Evolutionary conservation across 2,113 vertebrate genomes (phyloP).

Genomic region (Chionis minor): DNA sequence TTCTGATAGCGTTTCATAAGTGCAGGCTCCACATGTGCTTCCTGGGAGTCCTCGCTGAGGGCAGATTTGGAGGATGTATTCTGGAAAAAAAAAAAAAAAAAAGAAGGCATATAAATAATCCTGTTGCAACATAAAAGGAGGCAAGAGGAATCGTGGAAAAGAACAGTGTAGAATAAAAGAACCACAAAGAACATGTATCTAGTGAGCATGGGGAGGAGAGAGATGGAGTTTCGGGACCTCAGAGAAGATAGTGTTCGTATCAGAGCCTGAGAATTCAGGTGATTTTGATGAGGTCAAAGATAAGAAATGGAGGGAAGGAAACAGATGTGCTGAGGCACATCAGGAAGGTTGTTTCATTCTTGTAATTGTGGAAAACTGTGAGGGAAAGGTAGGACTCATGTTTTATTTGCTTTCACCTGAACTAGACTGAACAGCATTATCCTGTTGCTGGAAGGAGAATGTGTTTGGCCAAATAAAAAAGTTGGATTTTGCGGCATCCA

Average conservation of each 20-base stretch:
- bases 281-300: not conserved
- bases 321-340: not conserved
- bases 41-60: not conserved
- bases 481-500: not conserved
- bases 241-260: not conserved
- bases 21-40: not conserved
- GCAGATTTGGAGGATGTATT: not conserved
- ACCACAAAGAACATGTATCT: accelerated
- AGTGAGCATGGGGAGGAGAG: not conserved
- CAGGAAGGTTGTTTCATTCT: not conserved
- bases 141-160: not conserved
- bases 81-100: not conserved
- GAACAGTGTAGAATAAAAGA: not conserved
- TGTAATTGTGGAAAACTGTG: not conserved
- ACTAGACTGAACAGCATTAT: not conserved
- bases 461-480: not conserved
- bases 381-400: not conserved
- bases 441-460: not conserved
- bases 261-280: not conserved
- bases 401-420: not conserved
- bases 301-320: not conserved
- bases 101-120: accelerated
- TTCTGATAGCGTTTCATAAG: not conserved
- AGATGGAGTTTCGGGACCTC: not conserved
- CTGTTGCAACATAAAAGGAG: not conserved